Conservation (phyloP, 2,113 vertebrate species). For the Dicaeum eximium region DNA sequence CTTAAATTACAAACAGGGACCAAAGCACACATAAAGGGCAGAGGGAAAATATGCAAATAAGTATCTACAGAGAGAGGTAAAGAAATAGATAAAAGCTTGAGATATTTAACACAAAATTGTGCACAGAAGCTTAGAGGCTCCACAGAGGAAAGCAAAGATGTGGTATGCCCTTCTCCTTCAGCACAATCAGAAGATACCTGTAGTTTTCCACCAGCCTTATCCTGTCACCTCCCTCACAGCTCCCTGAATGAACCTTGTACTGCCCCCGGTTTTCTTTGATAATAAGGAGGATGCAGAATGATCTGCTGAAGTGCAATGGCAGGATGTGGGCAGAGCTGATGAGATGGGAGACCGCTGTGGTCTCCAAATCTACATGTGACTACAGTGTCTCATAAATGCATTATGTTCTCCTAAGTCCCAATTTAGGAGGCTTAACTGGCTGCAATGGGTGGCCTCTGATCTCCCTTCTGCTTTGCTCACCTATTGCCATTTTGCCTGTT, state of each 20-base stretch:
- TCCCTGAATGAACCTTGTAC: background rate
- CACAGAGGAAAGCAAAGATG: background rate
- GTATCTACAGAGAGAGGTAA: background rate
- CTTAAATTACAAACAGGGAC: background rate
- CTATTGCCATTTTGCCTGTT: background rate
- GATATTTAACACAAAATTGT: background rate
- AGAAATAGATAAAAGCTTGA: background rate
- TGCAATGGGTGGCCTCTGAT: background rate
- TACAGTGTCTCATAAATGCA: background rate
- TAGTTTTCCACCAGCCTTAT: background rate
- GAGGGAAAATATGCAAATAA: background rate
- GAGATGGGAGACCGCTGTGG: background rate
- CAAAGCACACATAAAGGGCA: background rate
- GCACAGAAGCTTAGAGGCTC: background rate
- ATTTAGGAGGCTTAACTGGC: background rate
- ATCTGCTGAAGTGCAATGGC: conserved; percentile 16
- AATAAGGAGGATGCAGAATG: conserved; percentile 2
- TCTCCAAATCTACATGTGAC: background rate
- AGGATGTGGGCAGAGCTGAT: conserved; percentile 11
- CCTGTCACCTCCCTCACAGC: conserved; percentile 10
- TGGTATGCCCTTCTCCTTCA: background rate
- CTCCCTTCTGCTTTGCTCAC: background rate
- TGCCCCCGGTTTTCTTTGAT: background rate
- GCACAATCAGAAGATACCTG: background rate
- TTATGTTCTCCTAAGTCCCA: background rate